A percentile compares a stretch with the other conserved stretches of the same genome.
phyloP scores from a whole-genome alignment of 1,140 invertebrate species.

The Drosophila orosa region DNA sequence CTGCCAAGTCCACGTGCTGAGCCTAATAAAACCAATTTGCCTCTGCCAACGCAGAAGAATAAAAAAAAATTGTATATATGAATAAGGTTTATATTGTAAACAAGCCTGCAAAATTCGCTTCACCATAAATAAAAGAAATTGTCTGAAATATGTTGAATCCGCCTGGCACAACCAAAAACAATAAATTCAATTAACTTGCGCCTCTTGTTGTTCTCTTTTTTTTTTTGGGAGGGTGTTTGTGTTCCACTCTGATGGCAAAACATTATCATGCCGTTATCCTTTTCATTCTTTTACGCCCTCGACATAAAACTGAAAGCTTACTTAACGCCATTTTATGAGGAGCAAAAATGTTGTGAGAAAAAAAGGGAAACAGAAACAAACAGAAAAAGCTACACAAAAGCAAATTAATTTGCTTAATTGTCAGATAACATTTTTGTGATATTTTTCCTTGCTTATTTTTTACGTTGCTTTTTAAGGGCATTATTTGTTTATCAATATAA shows the following conservation, averaged over 20 bases:
- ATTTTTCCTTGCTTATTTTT: constrained; percentile 20
- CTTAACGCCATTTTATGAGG: constrained; percentile 50
- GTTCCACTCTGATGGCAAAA: constrained; percentile 32
- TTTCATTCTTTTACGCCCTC: constrained; percentile 24
- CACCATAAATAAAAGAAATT: constrained; percentile 26
- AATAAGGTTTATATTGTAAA: constrained; percentile 21
- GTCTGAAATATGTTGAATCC: constrained; percentile 33
- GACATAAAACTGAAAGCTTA: constrained; percentile 41
- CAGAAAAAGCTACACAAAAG: constrained; percentile 31
- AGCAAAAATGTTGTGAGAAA: constrained; percentile 16
- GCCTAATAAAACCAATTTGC: constrained; percentile 61
- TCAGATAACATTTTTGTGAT: constrained; percentile 35
- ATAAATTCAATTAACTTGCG: constrained; percentile 65
- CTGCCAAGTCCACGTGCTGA: constrained; percentile 26
- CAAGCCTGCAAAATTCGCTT: constrained; percentile 22
- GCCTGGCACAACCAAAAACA: constrained; percentile 39
- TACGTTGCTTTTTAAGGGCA: constrained; percentile 1
- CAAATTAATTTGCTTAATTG: constrained; percentile 58
- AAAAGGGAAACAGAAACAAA: neutral
- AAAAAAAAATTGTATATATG: too few species aligned
- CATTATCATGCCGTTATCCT: constrained; percentile 38
- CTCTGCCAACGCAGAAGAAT: constrained; percentile 12
- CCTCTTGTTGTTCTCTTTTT: constrained; percentile 9
- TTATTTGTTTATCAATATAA: constrained; percentile 24
- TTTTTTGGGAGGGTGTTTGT: constrained; percentile 9